These are phyloP conservation scores for Musca domestica DNA, from an alignment of 1,140 invertebrate genomes.

Conservation along the genomic window DNA sequence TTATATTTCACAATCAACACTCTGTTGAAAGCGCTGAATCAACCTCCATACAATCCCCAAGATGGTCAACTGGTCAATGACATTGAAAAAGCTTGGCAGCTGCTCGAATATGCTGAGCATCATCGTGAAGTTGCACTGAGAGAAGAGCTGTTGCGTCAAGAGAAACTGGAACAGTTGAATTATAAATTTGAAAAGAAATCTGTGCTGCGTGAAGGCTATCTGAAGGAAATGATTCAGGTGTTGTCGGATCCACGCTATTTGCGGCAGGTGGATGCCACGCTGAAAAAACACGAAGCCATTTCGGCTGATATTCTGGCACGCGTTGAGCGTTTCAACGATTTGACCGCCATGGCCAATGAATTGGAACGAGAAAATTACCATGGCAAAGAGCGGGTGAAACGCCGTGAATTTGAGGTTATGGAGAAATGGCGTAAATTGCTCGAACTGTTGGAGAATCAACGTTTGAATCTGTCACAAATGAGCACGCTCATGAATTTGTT, in stretches of 20 bases:
- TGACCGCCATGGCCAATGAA: constrained; percentile 89
- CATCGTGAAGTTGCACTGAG: constrained; percentile 87
- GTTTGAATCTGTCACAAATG: constrained; percentile 73
- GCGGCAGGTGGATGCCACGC: constrained; percentile 91
- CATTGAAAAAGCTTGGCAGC: constrained; percentile 89
- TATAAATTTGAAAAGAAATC: constrained; percentile 92
- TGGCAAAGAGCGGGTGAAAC: constrained; percentile 77
- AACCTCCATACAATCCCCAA: constrained; percentile 84
- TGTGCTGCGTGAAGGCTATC: constrained; percentile 68
- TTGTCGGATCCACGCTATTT: constrained; percentile 88
- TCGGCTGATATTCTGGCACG: constrained; percentile 94
- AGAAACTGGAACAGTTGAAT: constrained; percentile 91
- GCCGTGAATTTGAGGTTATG: constrained; percentile 83
- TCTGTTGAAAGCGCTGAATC: constrained; percentile 87
- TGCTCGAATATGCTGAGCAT: constrained; percentile 92
- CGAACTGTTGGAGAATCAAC: constrained; percentile 81
- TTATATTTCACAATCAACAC: constrained; percentile 97
- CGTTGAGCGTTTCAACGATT: constrained; percentile 90
- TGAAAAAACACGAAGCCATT: constrained; percentile 98
- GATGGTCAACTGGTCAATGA: constrained; percentile 91
- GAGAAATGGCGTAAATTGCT: constrained; percentile 85
- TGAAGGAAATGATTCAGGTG: constrained; percentile 98
- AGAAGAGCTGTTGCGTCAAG: constrained; percentile 88
- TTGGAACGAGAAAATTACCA: constrained; percentile 90
- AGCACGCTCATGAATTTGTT: constrained; percentile 80